These are phyloP conservation scores for Alethe diademata DNA, from an alignment of 2,113 vertebrate genomes.

Conservation along the genomic window DNA sequence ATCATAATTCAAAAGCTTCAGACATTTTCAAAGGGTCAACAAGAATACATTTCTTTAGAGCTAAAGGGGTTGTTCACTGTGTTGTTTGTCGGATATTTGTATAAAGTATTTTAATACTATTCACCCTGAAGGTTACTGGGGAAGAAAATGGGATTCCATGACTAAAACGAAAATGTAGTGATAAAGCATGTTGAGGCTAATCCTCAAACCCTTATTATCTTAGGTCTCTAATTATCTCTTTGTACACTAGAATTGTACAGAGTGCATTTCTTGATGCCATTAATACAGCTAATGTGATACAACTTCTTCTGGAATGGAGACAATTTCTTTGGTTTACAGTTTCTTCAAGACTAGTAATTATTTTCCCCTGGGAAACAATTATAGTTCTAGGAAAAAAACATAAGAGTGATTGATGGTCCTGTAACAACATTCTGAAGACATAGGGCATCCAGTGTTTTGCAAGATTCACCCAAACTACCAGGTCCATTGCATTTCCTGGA, in stretches of 20 bases:
- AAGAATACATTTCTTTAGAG: background rate
- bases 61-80: background rate
- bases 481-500: background rate
- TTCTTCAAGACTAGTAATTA: background rate
- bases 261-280: background rate
- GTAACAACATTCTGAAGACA: background rate
- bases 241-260: background rate
- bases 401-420: background rate
- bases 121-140: background rate
- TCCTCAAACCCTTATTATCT: background rate
- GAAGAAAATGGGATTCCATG: background rate
- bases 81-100: background rate
- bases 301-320: background rate
- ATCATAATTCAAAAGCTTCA: background rate
- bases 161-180: background rate
- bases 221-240: background rate
- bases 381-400: accelerated
- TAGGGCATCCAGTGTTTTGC: background rate
- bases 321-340: background rate
- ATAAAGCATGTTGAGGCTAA: background rate
- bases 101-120: background rate
- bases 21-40: background rate
- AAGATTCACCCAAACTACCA: background rate
- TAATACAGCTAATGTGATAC: background rate
- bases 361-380: background rate